Evolutionary conservation across 2,888 invertebrate genomes (phyloP).

Genomic region (Heliconius ethilla): DNA sequence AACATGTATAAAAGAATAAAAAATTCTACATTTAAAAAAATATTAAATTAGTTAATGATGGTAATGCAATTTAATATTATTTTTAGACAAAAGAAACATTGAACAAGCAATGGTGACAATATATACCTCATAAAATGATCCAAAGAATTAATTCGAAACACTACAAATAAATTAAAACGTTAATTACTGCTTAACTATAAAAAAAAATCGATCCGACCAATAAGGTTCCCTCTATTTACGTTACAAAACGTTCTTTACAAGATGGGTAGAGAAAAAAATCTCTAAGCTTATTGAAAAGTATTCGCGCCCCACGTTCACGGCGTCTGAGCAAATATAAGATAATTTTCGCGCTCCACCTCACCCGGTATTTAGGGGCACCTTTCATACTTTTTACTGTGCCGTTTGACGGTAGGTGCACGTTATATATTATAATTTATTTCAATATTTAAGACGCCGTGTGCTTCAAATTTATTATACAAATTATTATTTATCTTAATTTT

Average conservation of each 20-base stretch:
- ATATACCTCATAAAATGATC: neutral
- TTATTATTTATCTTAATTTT: conserved; percentile 27
- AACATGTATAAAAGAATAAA: no score
- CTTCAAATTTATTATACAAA: conserved; percentile 35
- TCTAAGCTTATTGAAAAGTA: conserved; percentile 82
- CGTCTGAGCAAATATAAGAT: conserved; percentile 82
- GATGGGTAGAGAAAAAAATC: conserved; percentile 75
- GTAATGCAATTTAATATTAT: no score
- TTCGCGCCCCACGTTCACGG: conserved; percentile 81
- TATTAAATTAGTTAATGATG: no score
- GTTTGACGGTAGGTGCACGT: conserved; percentile 68
- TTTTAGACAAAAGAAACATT: no score
- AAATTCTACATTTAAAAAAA: no score
- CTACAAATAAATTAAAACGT: conserved; percentile 30
- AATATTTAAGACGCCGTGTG: conserved; percentile 64
- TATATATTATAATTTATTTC: conserved; percentile 74
- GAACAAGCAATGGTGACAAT: neutral
- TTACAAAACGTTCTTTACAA: conserved; percentile 67
- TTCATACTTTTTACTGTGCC: conserved; percentile 78
- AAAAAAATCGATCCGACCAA: conserved; percentile 60
- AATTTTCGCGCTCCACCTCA: conserved; percentile 81
- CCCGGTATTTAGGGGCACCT: conserved; percentile 81
- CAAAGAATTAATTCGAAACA: neutral
- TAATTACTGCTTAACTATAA: conserved; percentile 41
- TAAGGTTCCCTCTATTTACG: conserved; percentile 71